Evolutionary conservation across 1,140 invertebrate genomes (phyloP).

Genomic region (Drosophila nannoptera): DNA sequence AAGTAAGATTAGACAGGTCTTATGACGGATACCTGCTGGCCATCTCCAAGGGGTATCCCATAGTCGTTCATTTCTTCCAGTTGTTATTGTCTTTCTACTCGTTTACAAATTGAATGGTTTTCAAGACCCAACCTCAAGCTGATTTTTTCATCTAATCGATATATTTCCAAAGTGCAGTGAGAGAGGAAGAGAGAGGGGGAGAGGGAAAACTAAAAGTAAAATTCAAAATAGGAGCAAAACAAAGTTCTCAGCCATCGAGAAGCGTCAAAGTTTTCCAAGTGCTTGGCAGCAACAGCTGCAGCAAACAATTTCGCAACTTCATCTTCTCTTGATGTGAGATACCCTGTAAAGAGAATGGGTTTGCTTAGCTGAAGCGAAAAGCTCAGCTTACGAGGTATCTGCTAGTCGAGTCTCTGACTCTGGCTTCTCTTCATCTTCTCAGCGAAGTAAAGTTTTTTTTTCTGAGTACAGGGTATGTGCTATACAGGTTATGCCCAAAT

Average conservation of each 20-base stretch:
- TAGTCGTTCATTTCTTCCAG: too few species aligned
- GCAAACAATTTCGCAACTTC: conserved; percentile 16
- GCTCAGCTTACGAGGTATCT: background rate
- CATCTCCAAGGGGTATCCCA: background rate
- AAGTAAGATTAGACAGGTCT: too few species aligned
- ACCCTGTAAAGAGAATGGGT: background rate
- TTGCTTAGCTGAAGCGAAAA: too few species aligned
- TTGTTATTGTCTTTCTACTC: conserved; percentile 17
- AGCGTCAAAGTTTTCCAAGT: conserved; percentile 30
- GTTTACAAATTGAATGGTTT: conserved; percentile 40
- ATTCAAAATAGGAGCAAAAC: background rate
- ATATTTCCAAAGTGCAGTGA: conserved; percentile 17
- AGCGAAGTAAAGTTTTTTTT: too few species aligned
- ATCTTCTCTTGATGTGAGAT: background rate
- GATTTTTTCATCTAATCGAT: conserved; percentile 28
- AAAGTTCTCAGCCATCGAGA: conserved; percentile 22
- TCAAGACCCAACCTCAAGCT: conserved; percentile 9
- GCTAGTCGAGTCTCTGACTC: background rate
- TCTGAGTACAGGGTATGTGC: too few species aligned
- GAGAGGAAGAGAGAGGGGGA: background rate
- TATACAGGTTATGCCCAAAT: background rate
- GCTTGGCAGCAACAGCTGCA: conserved; percentile 30
- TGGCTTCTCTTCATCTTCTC: too few species aligned
- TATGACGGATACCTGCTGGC: too few species aligned
- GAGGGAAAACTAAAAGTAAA: too few species aligned